A percentile compares a stretch with the other conserved stretches of the same genome.
Conservation (phyloP, 2,113 vertebrate species). For the Apteryx mantelli region DNA sequence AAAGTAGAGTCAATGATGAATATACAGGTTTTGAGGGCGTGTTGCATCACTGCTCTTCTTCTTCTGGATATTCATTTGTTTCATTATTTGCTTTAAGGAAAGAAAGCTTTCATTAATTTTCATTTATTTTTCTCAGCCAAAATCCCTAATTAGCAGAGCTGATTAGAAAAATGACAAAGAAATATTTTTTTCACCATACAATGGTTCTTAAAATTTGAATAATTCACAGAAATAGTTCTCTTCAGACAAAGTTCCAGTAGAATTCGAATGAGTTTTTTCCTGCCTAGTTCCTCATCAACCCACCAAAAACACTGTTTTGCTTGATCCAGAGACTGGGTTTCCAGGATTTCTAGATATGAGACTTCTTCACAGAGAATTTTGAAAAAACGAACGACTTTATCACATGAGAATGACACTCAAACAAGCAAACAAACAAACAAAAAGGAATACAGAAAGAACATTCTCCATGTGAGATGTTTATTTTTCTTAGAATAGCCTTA, state of each 20-base stretch:
- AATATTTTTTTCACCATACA: neutral
- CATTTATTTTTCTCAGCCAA: neutral
- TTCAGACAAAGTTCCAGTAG: neutral
- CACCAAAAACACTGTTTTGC: neutral
- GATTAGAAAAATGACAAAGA: neutral
- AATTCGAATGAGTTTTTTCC: neutral
- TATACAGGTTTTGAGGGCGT: neutral
- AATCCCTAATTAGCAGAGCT: neutral
- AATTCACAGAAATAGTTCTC: neutral
- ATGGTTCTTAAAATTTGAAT: neutral
- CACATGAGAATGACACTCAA: neutral
- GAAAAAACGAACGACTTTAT: neutral
- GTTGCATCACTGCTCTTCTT: neutral
- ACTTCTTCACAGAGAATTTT: neutral
- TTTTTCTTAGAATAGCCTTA: neutral
- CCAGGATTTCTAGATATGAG: neutral
- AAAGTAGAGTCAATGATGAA: neutral
- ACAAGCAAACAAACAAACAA: neutral
- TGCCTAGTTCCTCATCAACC: neutral
- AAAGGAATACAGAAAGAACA: neutral
- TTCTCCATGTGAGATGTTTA: neutral
- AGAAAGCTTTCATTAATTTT: neutral
- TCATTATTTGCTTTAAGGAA: neutral
- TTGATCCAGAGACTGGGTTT: neutral
- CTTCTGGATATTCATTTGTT: neutral